Base-by-base conservation (phyloP, 1,140 invertebrate species). In the Bradynema listronoti region DNA sequence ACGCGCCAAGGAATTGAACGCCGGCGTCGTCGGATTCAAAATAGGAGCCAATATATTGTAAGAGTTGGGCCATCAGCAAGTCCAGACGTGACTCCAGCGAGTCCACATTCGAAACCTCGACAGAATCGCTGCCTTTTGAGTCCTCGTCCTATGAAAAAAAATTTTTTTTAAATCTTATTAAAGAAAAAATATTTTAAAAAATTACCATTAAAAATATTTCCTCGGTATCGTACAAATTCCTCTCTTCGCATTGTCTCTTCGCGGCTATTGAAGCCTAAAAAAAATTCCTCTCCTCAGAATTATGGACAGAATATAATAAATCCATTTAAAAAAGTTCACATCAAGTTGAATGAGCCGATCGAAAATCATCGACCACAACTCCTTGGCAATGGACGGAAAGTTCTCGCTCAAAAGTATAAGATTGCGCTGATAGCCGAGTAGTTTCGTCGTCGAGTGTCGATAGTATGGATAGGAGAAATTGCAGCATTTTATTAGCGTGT, bases 301-400 rank as follows among this genome's bases (percentile, higher is more conserved):
- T n/a, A n/a, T n/a, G n/a, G n/a, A n/a, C n/a, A n/a, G n/a, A n/a
- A n/a, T n/a, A 24, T 9, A 43, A 43, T 4, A 43, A 4, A 49
- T 58, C 34, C n/a, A 32, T 49, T 32, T 1, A 4, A 11, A 30
- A 1, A 7, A 32, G 3, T 14, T 7, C 19, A 61, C 59, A 46
- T 61, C 59, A 16, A 61, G 39, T 22, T 60, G 42, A 11, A 61
- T n/a, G n/a, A 61, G 42, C 49, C 43, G 46, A 25, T 61, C 59
- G 39, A 61, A 16, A 58, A 61, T 61, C 14, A 61, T 27, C 9
- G 59, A 47, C 59, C 59, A 61, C 33, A 61, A 45, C 29, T 61
- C 41, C 30, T 29, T 32, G 33, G 33, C 22, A 11, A 55, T 29
- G 24, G 25, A 27, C 29, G 45, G 42, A 50, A 4, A 50, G 24